phyloP scores from a whole-genome alignment of 2,888 invertebrate genomes.

The Temnothorax rugatulus region DNA sequence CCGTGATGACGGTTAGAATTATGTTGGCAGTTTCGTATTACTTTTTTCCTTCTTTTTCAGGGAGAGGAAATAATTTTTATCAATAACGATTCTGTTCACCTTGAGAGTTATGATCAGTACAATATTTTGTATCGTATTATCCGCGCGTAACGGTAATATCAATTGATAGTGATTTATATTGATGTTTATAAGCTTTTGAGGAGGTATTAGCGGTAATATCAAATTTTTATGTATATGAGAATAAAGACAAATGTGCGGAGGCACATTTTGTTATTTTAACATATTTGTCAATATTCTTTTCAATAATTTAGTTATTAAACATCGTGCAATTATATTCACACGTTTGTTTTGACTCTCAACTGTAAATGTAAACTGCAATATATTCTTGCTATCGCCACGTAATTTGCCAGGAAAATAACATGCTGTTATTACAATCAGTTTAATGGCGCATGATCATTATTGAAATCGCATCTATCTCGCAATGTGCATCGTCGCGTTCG shows the following conservation, averaged over 20 bases:
- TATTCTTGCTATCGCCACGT: neutral
- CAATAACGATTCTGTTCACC: neutral
- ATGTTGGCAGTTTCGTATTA: neutral
- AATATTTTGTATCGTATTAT: neutral
- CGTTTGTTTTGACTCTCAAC: neutral
- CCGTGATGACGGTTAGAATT: neutral
- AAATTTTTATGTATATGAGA: neutral
- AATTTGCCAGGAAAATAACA: slow-evolving; percentile 16
- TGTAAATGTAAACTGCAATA: neutral
- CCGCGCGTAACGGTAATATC: neutral
- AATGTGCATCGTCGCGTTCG: slow-evolving; percentile 15
- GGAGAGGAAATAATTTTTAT: slow-evolving; percentile 3
- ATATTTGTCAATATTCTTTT: neutral
- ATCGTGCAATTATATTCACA: neutral
- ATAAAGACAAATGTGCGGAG: neutral
- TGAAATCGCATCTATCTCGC: neutral
- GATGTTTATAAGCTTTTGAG: neutral
- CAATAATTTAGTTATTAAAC: neutral
- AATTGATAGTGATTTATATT: slow-evolving; percentile 1
- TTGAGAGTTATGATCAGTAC: neutral
- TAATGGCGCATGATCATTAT: neutral
- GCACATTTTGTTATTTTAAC: neutral
- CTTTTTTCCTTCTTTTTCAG: neutral
- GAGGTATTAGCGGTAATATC: neutral
- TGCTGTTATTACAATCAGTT: slow-evolving; percentile 18